Conservation (phyloP, 2,113 vertebrate species). For the Heterochromis multidens region DNA sequence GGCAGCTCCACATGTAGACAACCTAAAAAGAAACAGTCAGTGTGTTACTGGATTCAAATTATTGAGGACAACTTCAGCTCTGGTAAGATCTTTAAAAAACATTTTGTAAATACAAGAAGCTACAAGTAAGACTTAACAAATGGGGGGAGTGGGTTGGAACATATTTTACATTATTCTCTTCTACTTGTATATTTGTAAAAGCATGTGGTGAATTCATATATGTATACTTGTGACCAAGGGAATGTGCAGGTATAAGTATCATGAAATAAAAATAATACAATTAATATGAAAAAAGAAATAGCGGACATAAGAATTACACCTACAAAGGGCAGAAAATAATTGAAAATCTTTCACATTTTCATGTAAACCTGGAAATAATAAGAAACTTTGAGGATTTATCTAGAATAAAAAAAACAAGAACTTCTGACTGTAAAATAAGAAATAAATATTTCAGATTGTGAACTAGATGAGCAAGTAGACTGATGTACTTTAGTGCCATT, state of each 20-base stretch:
- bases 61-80: neutral
- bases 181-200: neutral
- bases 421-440: neutral
- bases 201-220: neutral
- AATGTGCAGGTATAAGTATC: no score
- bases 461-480: neutral
- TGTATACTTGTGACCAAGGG: neutral
- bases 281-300: no score
- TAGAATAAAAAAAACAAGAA: no score
- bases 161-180: neutral
- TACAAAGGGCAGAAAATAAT: no score
- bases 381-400: neutral
- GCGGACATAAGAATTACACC: no score
- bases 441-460: fast-evolving
- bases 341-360: neutral
- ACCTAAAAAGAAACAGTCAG: neutral
- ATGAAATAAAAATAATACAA: no score
- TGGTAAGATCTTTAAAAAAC: neutral
- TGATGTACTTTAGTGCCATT: neutral
- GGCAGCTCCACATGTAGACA: neutral
- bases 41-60: neutral
- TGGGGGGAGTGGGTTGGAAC: neutral
- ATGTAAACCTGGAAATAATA: fast-evolving
- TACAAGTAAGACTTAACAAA: neutral
- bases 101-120: neutral